Evolutionary conservation across 2,113 vertebrate species (phyloP), one percentile per base, ranked within the genome.

Genomic region (Isurus oxyrinchus): DNA sequence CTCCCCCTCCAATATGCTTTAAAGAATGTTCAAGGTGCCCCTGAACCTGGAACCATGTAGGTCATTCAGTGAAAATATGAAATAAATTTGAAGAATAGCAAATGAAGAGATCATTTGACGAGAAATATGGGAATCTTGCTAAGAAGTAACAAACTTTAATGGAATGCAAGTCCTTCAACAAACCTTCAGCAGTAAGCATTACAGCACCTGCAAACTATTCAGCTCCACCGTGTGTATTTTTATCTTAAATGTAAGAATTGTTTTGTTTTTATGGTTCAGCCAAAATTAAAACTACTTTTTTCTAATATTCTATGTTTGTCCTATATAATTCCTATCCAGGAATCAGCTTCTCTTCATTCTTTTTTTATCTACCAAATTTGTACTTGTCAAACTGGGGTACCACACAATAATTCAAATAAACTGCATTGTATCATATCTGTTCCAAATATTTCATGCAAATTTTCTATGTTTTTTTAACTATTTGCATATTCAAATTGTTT

Each of bases 351-450:
- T 31, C 44, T 95, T 63, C 59, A 94, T 94, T 94, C 35, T 6
- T n/a, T 63, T 40, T 94, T 95, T 95, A 95, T 95, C 94, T 72
- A 55, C 44, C 49, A 95, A 95, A 27, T 72, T 95, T 95, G 66
- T 69, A 55, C 63, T 27, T 69, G 94, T 95, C 94, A 55, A 5
- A 95, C 23, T 7, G 44, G 13, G 49, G 76, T 72, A 76, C 13
- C 21, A 72, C 25, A 72, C 94, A 76, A 95, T 76, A 95, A 95
- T 53, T 95, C 66, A 76, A 63, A 61, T 6, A 94, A 95, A 95
- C 76, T 91, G 25, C 49, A 55, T 76, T 76, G 63, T 53, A 72
- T 53, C 44, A 21, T 72, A 27, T 67, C 63, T 69, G 63, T 95
- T 69, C 49, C 55, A 95, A 95, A 95, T 95, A 95, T 55, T 72